Percentiles rank a stretch among this genome's conserved stretches.
Evolutionary conservation across 2,113 vertebrate species (phyloP).

Genomic region (Siphamia tubifer): DNA sequence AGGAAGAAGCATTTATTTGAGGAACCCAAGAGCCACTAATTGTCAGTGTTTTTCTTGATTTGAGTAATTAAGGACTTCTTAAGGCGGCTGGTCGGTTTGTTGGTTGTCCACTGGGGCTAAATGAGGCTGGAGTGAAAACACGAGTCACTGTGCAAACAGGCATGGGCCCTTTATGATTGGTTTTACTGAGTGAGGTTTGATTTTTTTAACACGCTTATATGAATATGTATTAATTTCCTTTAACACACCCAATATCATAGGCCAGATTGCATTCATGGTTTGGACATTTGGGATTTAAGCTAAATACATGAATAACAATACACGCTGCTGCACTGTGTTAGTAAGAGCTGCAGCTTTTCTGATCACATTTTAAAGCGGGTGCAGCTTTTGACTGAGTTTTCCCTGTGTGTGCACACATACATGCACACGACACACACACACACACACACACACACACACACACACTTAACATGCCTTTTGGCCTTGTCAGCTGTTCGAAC

Average conservation of each 20-base stretch:
- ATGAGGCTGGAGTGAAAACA: slow-evolving; percentile 60
- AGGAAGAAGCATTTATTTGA: slow-evolving; percentile 72
- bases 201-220: slow-evolving; percentile 48
- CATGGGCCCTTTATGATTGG: slow-evolving; percentile 42
- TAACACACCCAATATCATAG: slow-evolving; percentile 18
- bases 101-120: slow-evolving; percentile 62
- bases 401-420: neutral
- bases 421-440: neutral
- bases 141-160: slow-evolving; percentile 50
- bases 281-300: slow-evolving; percentile 32
- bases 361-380: slow-evolving; percentile 27
- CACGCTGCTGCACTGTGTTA: slow-evolving; percentile 11
- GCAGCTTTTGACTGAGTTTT: slow-evolving; percentile 45
- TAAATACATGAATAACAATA: slow-evolving; percentile 25
- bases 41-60: slow-evolving; percentile 69
- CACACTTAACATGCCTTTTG: slow-evolving; percentile 63
- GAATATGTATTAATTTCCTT: slow-evolving; percentile 49
- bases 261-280: slow-evolving; percentile 50
- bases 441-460: slow-evolving; percentile 1
- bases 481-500: slow-evolving; percentile 72
- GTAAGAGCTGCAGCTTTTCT: slow-evolving; percentile 28
- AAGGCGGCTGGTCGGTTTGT: slow-evolving; percentile 54
- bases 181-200: slow-evolving; percentile 42
- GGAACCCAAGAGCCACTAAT: slow-evolving; percentile 67
- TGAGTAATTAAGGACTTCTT: slow-evolving; percentile 72